Conservation (phyloP, 2,888 invertebrate species). For the Brenthis hecate region DNA sequence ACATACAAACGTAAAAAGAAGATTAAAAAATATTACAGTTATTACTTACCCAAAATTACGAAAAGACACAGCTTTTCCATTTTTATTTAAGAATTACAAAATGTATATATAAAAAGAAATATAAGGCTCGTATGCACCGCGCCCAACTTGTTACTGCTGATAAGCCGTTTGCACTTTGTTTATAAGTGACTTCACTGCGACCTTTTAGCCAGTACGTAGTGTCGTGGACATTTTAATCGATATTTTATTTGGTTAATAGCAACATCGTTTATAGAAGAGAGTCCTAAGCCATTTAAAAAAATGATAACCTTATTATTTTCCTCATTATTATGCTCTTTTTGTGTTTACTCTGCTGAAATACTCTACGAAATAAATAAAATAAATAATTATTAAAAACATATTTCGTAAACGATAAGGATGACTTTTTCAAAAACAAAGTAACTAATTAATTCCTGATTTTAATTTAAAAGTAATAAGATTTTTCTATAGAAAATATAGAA, state of each 20-base stretch:
- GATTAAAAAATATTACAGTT: neutral
- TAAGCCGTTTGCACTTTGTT: slow-evolving; percentile 23
- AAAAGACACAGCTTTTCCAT: slow-evolving; percentile 37
- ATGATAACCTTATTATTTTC: too few relatives aligned
- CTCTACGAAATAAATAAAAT: too few relatives aligned
- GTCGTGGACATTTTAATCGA: slow-evolving; percentile 27
- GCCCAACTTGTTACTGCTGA: slow-evolving; percentile 27
- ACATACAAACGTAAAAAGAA: too few relatives aligned
- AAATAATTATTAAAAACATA: too few relatives aligned
- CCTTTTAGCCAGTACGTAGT: slow-evolving; percentile 26
- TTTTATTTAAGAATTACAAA: slow-evolving; percentile 4
- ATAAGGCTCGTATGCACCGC: slow-evolving; percentile 8
- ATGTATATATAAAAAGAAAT: slow-evolving; percentile 3
- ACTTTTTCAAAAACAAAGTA: too few relatives aligned
- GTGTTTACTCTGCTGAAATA: too few relatives aligned
- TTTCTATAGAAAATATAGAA: too few relatives aligned
- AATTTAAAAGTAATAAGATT: too few relatives aligned
- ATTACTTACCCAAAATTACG: slow-evolving; percentile 37
- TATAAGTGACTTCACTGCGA: slow-evolving; percentile 31
- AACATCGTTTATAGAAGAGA: neutral
- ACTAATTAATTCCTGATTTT: too few relatives aligned
- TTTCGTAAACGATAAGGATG: too few relatives aligned
- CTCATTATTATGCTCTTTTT: too few relatives aligned
- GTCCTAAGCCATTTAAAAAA: too few relatives aligned
- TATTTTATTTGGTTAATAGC: neutral